Conservation (phyloP, 2,888 invertebrate genomes). For the Antheraea yamamai region DNA sequence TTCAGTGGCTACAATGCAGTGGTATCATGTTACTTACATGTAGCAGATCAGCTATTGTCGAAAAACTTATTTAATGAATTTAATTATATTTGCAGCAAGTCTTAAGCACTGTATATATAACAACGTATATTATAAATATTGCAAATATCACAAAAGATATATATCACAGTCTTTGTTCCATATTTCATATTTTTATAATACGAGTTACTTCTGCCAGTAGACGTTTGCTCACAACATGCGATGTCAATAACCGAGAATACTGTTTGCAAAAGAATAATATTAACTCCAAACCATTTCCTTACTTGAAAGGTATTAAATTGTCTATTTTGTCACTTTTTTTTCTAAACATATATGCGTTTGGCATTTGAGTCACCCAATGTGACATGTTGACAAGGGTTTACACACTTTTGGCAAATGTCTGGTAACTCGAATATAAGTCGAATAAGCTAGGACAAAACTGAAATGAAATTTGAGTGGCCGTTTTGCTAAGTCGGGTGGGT, state of each 20-base stretch:
- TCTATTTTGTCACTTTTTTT: not conserved
- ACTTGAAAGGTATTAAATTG: not conserved
- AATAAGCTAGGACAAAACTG: not conserved
- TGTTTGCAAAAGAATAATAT: not conserved
- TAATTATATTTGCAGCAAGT: not conserved
- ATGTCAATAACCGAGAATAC: not conserved
- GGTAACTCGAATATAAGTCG: not conserved
- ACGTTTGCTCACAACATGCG: not conserved
- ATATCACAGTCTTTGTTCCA: not conserved
- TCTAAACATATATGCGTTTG: not conserved
- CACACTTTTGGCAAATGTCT: not conserved
- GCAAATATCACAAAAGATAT: no score
- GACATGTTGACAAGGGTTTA: slow-evolving; percentile 5
- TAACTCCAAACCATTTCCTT: not conserved
- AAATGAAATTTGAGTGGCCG: not conserved
- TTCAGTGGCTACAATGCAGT: no score
- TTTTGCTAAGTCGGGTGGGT: not conserved
- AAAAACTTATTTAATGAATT: not conserved
- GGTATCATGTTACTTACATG: no score
- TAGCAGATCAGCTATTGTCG: no score
- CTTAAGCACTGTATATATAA: not conserved
- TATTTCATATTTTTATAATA: not conserved
- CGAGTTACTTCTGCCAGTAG: not conserved
- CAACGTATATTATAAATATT: no score
- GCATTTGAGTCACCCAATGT: not conserved